Conservation (phyloP, 2,797 vertebrate genomes). For the Chlorospingus semifuscus region DNA sequence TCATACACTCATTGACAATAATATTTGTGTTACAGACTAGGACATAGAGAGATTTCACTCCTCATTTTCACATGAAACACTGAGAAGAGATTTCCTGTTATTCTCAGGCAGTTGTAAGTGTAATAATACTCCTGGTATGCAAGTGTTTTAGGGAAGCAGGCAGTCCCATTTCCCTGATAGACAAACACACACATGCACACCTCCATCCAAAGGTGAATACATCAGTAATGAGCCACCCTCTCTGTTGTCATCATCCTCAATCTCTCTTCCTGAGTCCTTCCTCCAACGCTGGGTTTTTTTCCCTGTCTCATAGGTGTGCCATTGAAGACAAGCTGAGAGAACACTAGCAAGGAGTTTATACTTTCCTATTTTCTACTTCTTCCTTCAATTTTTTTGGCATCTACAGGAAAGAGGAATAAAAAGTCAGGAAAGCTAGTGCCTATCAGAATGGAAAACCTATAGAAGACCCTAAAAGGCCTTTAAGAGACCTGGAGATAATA, state of each 20-base stretch:
- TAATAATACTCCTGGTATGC: background rate
- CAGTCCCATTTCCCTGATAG: background rate
- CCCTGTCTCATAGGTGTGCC: background rate
- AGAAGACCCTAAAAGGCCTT: background rate
- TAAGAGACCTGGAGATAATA: background rate
- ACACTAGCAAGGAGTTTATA: background rate
- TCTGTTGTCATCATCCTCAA: background rate
- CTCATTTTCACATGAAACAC: background rate
- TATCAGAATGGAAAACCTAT: background rate
- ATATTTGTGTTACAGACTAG: background rate
- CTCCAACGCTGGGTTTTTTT: background rate
- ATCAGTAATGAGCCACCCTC: background rate
- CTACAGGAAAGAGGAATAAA: background rate
- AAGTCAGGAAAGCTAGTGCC: background rate
- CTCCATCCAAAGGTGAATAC: background rate
- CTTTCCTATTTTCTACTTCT: background rate
- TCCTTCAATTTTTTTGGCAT: background rate
- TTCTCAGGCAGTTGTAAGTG: background rate
- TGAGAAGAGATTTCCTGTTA: background rate
- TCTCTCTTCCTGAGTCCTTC: background rate
- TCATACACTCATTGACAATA: background rate
- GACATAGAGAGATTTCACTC: background rate
- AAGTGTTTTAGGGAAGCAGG: background rate
- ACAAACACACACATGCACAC: fast-evolving
- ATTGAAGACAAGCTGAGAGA: background rate